Evolutionary conservation across 2,797 vertebrate genomes (phyloP), one percentile per base, ranked within the genome.

Genomic region (Characodon lateralis): DNA sequence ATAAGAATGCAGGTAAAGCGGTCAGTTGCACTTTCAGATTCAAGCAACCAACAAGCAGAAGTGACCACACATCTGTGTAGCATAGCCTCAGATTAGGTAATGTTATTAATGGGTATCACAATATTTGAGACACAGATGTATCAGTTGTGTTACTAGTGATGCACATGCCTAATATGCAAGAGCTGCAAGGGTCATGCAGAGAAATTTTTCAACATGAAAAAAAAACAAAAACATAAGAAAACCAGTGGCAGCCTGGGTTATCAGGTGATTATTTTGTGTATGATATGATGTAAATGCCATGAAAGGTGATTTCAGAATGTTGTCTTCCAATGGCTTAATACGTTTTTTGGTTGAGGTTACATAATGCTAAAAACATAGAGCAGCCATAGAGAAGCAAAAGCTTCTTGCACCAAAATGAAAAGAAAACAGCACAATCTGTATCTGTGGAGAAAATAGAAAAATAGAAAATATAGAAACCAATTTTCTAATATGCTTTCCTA

Each of bases 401-500:
- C 66, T 26, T 70, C 13, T 69, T 26, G n/a, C n/a, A 26, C 5
- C 41, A 16, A 48, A 35, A 7, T 65, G 18, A 72, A 0, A 63
- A 24, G 3, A 10, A 50, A 43, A n/a, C 68, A 43, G 41, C 22
- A 35, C 58, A 61, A 31, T 28, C 12, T 46, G 24, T 31, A 46
- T 71, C 31, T 65, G 58, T 13, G 3, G 22, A 56, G 24, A 72
- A 28, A 26, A 46, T 12, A 74, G 66, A 50, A 55, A 0, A 0
- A 43, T 50, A 41, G 50, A 14, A 58, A 58, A 71, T 2, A 24
- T 55, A 13, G 7, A 72, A 9, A 18, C 74, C 56, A 63, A 2
- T 26, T 9, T n/a, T 35, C 9, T 12, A 16, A 65, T 31, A 24
- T 69, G 72, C 50, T 78, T 82, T 81, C 68, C 72, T 84, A 53